Percentiles rank a stretch among this genome's conserved stretches.
phyloP scores from a whole-genome alignment of 2,113 vertebrate species.

The Leptodactylus fuscus region DNA sequence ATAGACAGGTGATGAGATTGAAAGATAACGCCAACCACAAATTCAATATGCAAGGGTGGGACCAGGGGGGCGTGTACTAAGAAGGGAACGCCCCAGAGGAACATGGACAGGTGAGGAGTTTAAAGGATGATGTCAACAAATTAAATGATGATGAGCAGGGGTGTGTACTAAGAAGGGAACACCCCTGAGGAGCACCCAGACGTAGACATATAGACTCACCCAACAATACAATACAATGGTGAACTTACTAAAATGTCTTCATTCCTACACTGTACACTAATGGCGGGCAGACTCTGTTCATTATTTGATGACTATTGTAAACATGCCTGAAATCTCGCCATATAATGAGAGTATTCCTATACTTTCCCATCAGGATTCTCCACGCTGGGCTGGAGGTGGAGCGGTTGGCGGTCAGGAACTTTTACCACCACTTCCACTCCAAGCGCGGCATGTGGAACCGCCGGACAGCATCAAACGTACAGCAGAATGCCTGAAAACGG shows the following conservation, averaged over 20 bases:
- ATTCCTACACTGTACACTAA: background rate
- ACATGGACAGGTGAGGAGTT: no score
- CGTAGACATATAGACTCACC: background rate
- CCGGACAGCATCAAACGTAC: slow-evolving; percentile 66
- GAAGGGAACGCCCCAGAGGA: background rate
- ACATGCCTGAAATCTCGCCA: background rate
- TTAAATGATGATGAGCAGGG: no score
- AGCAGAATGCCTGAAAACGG: background rate
- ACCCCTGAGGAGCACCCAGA: no score
- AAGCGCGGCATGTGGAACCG: slow-evolving; percentile 96
- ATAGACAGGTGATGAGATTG: slow-evolving; percentile 82
- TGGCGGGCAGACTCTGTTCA: no score
- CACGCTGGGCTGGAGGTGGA: slow-evolving; percentile 92
- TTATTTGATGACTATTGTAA: no score
- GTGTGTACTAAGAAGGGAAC: no score
- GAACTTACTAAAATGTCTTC: no score
- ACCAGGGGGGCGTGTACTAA: background rate
- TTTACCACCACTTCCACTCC: slow-evolving; percentile 93
- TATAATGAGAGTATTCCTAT: background rate
- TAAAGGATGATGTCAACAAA: no score
- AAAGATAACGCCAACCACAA: background rate
- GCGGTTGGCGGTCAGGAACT: slow-evolving; percentile 88
- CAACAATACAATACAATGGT: no score
- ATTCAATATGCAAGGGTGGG: background rate
- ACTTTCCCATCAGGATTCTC: slow-evolving; percentile 77